Percentiles rank a stretch among this genome's conserved stretches.
phyloP scores from a whole-genome alignment of 2,113 vertebrate genomes.

The Hemicordylus capensis region DNA sequence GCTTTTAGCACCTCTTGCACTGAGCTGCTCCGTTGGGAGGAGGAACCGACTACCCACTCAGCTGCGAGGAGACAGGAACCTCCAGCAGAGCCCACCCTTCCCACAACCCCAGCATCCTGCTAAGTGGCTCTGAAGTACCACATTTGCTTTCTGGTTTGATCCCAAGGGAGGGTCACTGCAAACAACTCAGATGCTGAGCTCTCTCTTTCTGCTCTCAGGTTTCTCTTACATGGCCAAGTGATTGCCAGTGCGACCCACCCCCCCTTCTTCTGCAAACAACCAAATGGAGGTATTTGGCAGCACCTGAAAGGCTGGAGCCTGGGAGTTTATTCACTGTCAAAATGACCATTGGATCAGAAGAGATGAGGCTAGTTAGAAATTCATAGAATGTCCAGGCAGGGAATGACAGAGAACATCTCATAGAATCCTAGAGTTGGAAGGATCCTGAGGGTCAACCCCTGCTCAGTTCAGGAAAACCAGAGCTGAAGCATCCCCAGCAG shows the following conservation, averaged over 20 bases:
- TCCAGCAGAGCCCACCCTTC: neutral
- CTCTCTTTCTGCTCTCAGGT: neutral
- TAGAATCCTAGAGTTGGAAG: too few species aligned
- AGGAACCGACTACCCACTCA: neutral
- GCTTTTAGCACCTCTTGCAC: conserved; percentile 19
- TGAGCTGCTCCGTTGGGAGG: neutral
- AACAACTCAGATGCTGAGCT: neutral
- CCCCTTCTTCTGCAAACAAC: neutral
- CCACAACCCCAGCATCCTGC: neutral
- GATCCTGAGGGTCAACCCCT: too few species aligned
- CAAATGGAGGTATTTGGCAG: neutral
- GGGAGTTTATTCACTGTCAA: neutral
- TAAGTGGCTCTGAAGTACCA: neutral
- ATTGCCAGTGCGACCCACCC: neutral
- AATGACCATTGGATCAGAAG: neutral
- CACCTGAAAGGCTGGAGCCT: neutral
- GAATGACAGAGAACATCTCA: neutral
- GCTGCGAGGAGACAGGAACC: neutral
- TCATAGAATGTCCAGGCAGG: neutral
- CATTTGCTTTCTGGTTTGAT: neutral
- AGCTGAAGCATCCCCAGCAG: too few species aligned
- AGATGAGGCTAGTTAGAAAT: neutral
- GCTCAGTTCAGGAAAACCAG: too few species aligned
- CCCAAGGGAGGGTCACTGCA: neutral
- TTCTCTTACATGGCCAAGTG: neutral